Evolutionary conservation across 30 jellyfish, hydroid and myxozoan genomes (phyloP).

Genomic region (Mastigias papua): DNA sequence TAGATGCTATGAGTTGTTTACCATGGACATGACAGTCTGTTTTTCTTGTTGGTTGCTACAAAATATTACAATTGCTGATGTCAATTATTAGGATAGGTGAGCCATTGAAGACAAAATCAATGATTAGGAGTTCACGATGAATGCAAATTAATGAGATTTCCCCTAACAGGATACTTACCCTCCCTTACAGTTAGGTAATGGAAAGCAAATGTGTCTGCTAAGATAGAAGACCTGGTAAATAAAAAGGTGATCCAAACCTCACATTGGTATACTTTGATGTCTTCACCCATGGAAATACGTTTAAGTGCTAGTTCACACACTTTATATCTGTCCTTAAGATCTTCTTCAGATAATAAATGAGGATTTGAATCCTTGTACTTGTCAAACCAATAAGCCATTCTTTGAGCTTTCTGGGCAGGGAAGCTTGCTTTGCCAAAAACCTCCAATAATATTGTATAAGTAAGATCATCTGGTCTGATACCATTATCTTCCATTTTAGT

Average conservation of each 20-base stretch:
- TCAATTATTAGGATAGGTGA: no score
- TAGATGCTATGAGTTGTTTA: no score
- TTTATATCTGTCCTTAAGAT: conserved; percentile 77
- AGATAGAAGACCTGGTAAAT: neutral
- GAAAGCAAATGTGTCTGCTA: no score
- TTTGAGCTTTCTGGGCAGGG: conserved; percentile 82
- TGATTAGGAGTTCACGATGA: no score
- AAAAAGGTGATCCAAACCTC: conserved; percentile 60
- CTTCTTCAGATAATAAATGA: conserved; percentile 82
- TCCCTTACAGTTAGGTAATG: no score
- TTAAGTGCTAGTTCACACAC: conserved; percentile 82
- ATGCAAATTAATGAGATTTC: no score
- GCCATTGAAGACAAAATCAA: no score
- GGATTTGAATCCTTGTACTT: conserved; percentile 80
- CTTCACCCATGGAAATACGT: conserved; percentile 76
- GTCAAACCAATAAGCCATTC: conserved; percentile 93
- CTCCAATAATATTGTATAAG: conserved; percentile 72
- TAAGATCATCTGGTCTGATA: conserved; percentile 85
- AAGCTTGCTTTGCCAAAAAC: conserved; percentile 91
- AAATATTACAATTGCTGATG: no score
- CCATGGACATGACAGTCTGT: no score
- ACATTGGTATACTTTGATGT: conserved; percentile 50
- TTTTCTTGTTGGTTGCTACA: no score
- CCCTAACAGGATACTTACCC: no score
- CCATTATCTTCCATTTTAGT: conserved; percentile 95